phyloP scores from a whole-genome alignment of 2,113 vertebrate species.

The Silurus meridionalis region DNA sequence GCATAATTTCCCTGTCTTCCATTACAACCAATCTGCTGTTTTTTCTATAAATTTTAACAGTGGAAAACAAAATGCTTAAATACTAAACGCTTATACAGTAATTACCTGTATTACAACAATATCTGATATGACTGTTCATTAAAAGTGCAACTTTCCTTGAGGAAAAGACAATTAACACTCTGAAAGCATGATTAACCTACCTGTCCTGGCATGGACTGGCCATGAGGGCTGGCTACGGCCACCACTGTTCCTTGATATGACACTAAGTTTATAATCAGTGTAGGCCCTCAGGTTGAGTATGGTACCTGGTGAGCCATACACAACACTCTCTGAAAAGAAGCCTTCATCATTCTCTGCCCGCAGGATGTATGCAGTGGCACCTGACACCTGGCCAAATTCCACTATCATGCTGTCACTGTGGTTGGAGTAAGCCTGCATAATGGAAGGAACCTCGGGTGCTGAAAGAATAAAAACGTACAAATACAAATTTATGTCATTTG shows the following conservation, averaged over 20 bases:
- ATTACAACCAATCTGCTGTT: neutral
- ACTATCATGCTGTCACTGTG: conserved; percentile 87
- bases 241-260: conserved; percentile 81
- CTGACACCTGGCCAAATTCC: conserved; percentile 78
- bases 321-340: conserved; percentile 75
- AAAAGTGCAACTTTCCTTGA: neutral
- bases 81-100: neutral
- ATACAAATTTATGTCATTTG: conserved; percentile 1
- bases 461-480: conserved; percentile 38
- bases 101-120: neutral
- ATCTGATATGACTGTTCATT: neutral
- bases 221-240: conserved; percentile 83
- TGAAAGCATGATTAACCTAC: conserved; percentile 61
- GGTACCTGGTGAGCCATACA: conserved; percentile 78
- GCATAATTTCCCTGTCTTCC: neutral
- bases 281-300: conserved; percentile 77
- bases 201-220: conserved; percentile 78
- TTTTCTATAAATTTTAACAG: neutral
- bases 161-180: neutral
- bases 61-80: neutral
- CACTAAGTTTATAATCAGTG: conserved; percentile 78
- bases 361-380: conserved; percentile 82
- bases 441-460: conserved; percentile 83
- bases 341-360: conserved; percentile 72
- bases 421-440: conserved; percentile 85